Evolutionary conservation across 2,888 invertebrate species (phyloP), one percentile per base, ranked within the genome.

Genomic region (Heteropelma amictum): DNA sequence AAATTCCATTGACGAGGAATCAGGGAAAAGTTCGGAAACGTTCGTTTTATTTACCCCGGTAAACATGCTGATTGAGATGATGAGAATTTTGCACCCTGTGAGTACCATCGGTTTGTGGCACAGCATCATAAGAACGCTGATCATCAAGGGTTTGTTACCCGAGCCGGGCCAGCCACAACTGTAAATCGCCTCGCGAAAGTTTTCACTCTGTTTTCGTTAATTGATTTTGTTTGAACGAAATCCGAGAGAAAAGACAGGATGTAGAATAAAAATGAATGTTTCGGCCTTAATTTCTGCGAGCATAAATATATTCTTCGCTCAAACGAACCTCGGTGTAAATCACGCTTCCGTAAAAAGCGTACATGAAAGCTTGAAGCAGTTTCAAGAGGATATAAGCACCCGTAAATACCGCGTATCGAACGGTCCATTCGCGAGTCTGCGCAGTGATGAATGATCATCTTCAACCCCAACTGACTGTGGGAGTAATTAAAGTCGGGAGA

Each of bases 11-110:
- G n/a, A n/a, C n/a, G n/a, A n/a, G n/a, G n/a, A n/a, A n/a, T n/a
- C n/a, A n/a, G n/a, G n/a, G n/a, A n/a, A n/a, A n/a, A n/a, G n/a
- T n/a, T n/a, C n/a, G n/a, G n/a, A n/a, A n/a, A n/a, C n/a, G n/a
- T n/a, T n/a, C n/a, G n/a, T 45, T 21, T n/a, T 21, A 5, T 47
- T 47, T 47, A 83, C 84, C 73, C 74, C 75, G 2, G 76, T 53
- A 45, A 84, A 83, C 79, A 83, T 79, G 17, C 78, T 80, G 38
- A 82, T 74, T 3, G 81, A 78, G n/a, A 84, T 53, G 10, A 58
- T 35, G 60, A 82, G 76, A 53, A 81, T 70, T 42, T 75, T 75
- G 49, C 78, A 77, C 0, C 78, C 83, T 21, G 72, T 80, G 4
- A 85, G 40, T 21, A 53, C 19, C 1, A 85, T 61, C 6, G 84